Conservation (phyloP, 2,113 vertebrate genomes). For the Corydoras sp. region DNA sequence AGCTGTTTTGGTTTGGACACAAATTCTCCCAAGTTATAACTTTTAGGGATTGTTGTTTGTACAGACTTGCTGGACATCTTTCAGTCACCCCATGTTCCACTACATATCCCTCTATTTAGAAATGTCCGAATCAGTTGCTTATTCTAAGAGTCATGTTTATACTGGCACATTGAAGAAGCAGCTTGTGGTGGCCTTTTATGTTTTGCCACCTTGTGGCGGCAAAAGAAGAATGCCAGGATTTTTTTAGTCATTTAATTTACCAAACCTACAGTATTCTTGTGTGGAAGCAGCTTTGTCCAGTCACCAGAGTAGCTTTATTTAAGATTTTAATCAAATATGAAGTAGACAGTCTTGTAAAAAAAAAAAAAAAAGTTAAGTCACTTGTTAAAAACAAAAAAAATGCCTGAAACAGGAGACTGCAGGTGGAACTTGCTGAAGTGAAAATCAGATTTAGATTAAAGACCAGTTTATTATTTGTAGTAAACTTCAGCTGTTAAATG, state of each 20-base stretch:
- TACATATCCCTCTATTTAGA: neutral
- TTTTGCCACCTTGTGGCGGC: neutral
- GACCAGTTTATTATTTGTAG: too few relatives aligned
- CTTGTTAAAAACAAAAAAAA: neutral
- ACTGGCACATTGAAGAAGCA: constrained; percentile 12
- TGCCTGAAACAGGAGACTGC: too few relatives aligned
- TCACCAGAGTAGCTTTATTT: too few relatives aligned
- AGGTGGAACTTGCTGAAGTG: too few relatives aligned
- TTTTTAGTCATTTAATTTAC: neutral
- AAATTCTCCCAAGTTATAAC: neutral
- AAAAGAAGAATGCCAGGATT: neutral
- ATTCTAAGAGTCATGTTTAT: constrained; percentile 14
- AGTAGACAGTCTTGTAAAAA: neutral
- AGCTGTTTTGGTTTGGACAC: neutral
- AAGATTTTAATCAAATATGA: neutral
- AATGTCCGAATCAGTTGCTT: neutral
- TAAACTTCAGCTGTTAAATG: too few relatives aligned
- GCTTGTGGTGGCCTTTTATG: constrained; percentile 2
- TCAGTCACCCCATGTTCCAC: neutral
- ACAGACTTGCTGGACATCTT: constrained; percentile 9
- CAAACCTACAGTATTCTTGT: too few relatives aligned
- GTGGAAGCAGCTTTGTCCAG: too few relatives aligned
- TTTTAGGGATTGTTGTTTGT: constrained; percentile 14
- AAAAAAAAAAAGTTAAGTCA: neutral
- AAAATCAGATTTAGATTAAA: too few relatives aligned